Conservation (phyloP, 2,888 invertebrate genomes). For the Ashinkailepas kermadecensis region DNA sequence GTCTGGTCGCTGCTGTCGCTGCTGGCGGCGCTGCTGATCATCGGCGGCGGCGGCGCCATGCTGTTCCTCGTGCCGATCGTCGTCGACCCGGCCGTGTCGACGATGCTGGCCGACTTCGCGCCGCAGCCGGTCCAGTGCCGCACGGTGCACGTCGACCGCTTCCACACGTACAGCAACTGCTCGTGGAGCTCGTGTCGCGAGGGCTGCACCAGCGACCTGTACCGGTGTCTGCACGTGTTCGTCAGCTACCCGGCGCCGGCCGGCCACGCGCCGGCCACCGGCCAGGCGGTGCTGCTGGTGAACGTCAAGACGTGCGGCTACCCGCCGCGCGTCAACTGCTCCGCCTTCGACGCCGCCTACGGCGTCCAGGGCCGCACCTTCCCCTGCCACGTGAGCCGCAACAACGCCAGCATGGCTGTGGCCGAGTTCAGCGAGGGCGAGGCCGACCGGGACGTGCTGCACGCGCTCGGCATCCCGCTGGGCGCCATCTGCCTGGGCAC, state of each 20-base stretch:
- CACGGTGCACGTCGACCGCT: slow-evolving; percentile 71
- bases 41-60: slow-evolving; percentile 63
- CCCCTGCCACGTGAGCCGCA: slow-evolving; percentile 79
- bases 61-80: slow-evolving; percentile 84
- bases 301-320: slow-evolving; percentile 35
- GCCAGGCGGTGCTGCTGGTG: slow-evolving; percentile 31
- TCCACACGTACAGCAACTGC: slow-evolving; percentile 56
- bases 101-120: slow-evolving; percentile 77
- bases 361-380: slow-evolving; percentile 44
- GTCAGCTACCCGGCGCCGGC: slow-evolving; percentile 31
- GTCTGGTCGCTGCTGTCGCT: neutral
- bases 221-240: slow-evolving; percentile 54
- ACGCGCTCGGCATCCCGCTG: slow-evolving; percentile 72
- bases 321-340: slow-evolving; percentile 32
- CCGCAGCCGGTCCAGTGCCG: slow-evolving; percentile 79
- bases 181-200: slow-evolving; percentile 86
- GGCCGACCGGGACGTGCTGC: slow-evolving; percentile 54
- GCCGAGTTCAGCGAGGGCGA: slow-evolving; percentile 63
- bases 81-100: slow-evolving; percentile 81
- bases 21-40: neutral
- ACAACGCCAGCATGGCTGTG: slow-evolving; percentile 73
- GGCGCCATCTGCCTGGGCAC: slow-evolving; percentile 57
- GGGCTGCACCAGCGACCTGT: slow-evolving; percentile 81
- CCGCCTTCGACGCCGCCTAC: slow-evolving; percentile 29
- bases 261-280: slow-evolving; percentile 29